Evolutionary conservation across 2,113 vertebrate genomes (phyloP), one percentile per base, ranked within the genome.

Genomic region (Phodopus roborovskii): DNA sequence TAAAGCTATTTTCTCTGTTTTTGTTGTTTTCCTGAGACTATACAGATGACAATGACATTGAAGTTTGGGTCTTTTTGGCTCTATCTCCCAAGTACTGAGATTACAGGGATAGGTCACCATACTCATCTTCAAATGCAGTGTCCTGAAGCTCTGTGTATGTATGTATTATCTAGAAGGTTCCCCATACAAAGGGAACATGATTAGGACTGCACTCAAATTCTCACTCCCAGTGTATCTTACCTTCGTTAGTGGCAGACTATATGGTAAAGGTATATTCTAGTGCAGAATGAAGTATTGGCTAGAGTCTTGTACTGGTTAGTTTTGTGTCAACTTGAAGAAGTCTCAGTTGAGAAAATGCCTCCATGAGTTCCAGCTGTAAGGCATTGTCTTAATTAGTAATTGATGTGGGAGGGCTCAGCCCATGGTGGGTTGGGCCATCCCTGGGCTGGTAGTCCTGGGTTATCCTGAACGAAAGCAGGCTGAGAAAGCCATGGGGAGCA

Each of bases 101-200:
- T 88, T 56, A 73, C 24, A 30, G 68, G 22, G 36, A n/a, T 7
- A 13, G 0, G 1, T 7, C 45, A 56, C 15, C 48, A 58, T 30
- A 39, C 36, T 17, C 36, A 39, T 36, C 62, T 42, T 5, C 36
- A 53, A 92, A 85, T 94, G 73, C 33, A 73, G 95, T 24, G 64
- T 90, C 36, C 88, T 95, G 75, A 62, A 92, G 77, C 19, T 96
- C 42, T 70, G 26, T 73, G 60, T 92, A 30, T 73, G 62, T 90
- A 71, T 89, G 39, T 48, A 90, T 68, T 86, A 82, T 85, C 20
- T 48, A 88, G 30, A 85, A 92, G 11, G 22, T 78, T 89, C 82
- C 82, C 60, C 19, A 82, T 10, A 78, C 2, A 91, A 74, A n/a
- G 30, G 50, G 53, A 85, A 90, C 56, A 89, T 77, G 12, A 93